Percentiles rank a stretch among this genome's conserved stretches.
Evolutionary conservation across 2,797 vertebrate species (phyloP).

Genomic region (Chloroceryle amazona): DNA sequence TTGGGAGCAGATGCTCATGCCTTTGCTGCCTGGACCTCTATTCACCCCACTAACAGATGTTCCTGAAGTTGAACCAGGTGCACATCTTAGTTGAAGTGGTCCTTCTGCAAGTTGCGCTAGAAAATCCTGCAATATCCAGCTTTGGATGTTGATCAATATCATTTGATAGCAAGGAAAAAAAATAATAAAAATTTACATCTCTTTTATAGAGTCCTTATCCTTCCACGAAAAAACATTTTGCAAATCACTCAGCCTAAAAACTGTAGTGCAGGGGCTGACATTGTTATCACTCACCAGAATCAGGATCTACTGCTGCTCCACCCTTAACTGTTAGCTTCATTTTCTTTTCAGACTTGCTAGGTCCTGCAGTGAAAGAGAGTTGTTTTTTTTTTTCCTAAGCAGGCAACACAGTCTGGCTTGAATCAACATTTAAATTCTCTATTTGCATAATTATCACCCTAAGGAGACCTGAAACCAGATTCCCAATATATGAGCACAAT

Average conservation of each 20-base stretch:
- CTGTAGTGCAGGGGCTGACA: background rate
- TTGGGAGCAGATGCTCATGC: background rate
- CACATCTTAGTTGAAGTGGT: rapidly evolving
- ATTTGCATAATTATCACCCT: slow-evolving; percentile 24
- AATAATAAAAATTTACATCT: background rate
- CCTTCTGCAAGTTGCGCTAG: background rate
- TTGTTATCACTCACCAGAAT: slow-evolving; percentile 86
- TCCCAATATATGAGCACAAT: background rate
- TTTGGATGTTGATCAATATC: background rate
- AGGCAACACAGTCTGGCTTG: background rate
- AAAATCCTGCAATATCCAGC: background rate
- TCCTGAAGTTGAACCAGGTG: background rate
- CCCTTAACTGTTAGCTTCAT: slow-evolving; percentile 99
- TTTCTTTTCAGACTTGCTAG: slow-evolving; percentile 93
- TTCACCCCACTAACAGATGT: background rate
- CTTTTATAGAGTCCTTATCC: background rate
- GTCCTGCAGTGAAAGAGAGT: slow-evolving; percentile 77
- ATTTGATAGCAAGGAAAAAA: background rate
- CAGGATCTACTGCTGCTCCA: slow-evolving; percentile 96
- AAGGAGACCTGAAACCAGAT: background rate
- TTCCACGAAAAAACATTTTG: background rate
- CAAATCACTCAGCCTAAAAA: background rate
- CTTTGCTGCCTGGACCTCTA: background rate
- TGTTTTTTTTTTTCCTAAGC: background rate
- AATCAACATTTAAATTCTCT: background rate